Percentiles rank a stretch among this genome's conserved stretches.
Evolutionary conservation across 2,888 invertebrate genomes (phyloP).

Genomic region (Mesorhabditis belari): DNA sequence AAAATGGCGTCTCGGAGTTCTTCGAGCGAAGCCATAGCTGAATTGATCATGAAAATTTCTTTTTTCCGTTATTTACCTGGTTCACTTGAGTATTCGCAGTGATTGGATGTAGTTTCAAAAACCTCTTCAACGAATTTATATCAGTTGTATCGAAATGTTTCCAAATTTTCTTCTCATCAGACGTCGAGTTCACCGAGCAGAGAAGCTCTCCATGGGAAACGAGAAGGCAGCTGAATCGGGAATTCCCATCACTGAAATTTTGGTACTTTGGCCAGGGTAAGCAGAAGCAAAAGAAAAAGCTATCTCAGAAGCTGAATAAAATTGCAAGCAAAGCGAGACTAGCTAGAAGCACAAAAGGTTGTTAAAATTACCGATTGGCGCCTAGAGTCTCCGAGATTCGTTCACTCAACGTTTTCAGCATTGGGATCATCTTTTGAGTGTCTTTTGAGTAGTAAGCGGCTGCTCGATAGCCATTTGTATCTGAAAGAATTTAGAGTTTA

Average conservation of each 20-base stretch:
- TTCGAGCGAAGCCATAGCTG: neutral
- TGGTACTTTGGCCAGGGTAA: too few species aligned
- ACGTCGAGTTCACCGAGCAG: neutral
- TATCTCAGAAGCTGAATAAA: neutral
- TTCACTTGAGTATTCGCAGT: neutral
- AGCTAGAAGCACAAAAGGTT: neutral
- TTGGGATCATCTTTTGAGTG: neutral
- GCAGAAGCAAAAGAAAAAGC: neutral
- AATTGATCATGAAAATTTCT: neutral
- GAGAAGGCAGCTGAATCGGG: neutral
- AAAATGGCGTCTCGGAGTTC: neutral
- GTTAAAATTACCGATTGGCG: neutral
- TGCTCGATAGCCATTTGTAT: neutral
- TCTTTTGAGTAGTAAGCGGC: neutral
- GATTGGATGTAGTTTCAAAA: neutral
- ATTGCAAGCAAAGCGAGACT: neutral
- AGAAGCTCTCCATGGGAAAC: neutral
- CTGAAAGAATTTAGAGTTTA: too few species aligned
- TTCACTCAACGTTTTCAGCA: neutral
- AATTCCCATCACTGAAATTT: neutral
- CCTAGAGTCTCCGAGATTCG: neutral
- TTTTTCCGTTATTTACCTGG: neutral
- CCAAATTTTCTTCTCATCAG: neutral
- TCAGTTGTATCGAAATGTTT: neutral
- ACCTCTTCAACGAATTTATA: neutral